phyloP scores from a whole-genome alignment of 2,113 vertebrate species.

The Ancistrus triradiatus region DNA sequence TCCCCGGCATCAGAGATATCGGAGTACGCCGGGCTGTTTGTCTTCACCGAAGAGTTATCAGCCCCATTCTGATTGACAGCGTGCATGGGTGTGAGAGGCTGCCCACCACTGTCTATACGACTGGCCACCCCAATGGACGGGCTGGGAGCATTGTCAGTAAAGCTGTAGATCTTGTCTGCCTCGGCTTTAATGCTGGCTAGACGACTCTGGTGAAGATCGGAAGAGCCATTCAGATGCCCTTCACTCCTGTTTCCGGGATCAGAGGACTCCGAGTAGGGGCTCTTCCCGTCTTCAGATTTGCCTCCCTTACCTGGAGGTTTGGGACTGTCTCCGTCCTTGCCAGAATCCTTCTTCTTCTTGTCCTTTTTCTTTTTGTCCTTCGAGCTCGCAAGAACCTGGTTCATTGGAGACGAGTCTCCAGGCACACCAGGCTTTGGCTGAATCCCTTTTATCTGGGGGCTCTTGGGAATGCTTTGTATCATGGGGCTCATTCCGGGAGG shows the following conservation, averaged over 20 bases:
- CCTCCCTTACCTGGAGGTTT: conserved; percentile 82
- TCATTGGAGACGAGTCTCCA: conserved; percentile 83
- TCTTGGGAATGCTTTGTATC: conserved; percentile 90
- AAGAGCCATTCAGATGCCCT: conserved; percentile 87
- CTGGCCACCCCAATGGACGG: conserved; percentile 88
- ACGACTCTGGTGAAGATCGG: conserved; percentile 91
- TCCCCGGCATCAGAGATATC: conserved; percentile 97
- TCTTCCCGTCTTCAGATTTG: conserved; percentile 86
- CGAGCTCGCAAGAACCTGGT: conserved; percentile 79
- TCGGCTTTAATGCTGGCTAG: conserved; percentile 96
- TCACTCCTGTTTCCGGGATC: conserved; percentile 81
- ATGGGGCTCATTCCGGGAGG: conserved; percentile 77
- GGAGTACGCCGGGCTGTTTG: conserved; percentile 94
- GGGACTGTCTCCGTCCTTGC: conserved; percentile 87
- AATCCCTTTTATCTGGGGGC: conserved; percentile 91
- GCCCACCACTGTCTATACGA: conserved; percentile 81
- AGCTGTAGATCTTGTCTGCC: conserved; percentile 97
- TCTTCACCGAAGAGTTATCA: conserved; percentile 91
- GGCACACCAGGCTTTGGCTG: conserved; percentile 87
- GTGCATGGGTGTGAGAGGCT: conserved; percentile 85
- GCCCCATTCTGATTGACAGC: conserved; percentile 90
- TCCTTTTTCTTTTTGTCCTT: conserved; percentile 99
- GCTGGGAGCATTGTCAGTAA: conserved; percentile 94
- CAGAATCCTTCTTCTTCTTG: conserved; percentile 90
- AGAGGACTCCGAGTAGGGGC: conserved; percentile 80